These are phyloP conservation scores for Chionomys nivalis DNA, from an alignment of 2,113 vertebrate species.

Conservation along the genomic window DNA sequence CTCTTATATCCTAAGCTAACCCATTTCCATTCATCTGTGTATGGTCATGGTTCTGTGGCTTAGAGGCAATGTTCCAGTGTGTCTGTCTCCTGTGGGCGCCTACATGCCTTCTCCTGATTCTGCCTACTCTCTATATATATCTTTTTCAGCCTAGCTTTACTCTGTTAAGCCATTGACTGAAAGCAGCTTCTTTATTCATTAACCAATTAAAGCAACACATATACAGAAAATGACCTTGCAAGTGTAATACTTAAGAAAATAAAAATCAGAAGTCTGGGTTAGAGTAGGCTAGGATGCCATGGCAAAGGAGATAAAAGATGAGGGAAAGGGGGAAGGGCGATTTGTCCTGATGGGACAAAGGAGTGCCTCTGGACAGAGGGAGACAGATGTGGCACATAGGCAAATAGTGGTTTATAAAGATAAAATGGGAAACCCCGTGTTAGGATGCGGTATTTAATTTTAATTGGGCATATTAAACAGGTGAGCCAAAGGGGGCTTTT, in stretches of 20 bases:
- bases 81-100: too few relatives aligned
- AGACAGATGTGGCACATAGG: background rate
- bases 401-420: background rate
- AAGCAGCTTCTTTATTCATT: too few relatives aligned
- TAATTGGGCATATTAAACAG: background rate
- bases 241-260: background rate
- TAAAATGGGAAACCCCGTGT: too few relatives aligned
- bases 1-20: too few relatives aligned
- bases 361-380: background rate
- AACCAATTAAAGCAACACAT: too few relatives aligned
- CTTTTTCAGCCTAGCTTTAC: too few relatives aligned
- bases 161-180: too few relatives aligned
- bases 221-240: background rate
- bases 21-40: too few relatives aligned
- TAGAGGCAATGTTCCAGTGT: too few relatives aligned
- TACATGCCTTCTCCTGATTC: too few relatives aligned
- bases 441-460: background rate
- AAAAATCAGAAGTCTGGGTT: background rate
- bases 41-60: too few relatives aligned
- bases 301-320: background rate
- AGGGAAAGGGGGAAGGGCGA: background rate
- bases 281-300: background rate
- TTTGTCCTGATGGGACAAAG: background rate
- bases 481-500: background rate
- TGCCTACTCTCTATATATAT: too few relatives aligned